Percentiles rank a stretch among this genome's conserved stretches.
These are phyloP conservation scores for Drosophila algonquin DNA, from an alignment of 2,888 invertebrate species.

Conservation along the genomic window DNA sequence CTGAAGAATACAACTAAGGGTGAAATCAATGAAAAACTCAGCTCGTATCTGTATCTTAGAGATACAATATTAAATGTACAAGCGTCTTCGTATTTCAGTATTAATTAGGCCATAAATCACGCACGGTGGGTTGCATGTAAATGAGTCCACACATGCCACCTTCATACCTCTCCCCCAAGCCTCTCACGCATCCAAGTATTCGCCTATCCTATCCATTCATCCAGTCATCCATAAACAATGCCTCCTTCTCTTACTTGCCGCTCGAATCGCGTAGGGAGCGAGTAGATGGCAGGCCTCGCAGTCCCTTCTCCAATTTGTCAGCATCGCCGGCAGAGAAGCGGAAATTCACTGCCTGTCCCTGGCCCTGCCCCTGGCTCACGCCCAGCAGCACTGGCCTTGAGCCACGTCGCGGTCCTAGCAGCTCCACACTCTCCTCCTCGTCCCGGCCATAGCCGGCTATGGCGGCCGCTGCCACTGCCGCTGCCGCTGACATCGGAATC, in stretches of 20 bases:
- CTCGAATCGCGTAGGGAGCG: conserved; percentile 86
- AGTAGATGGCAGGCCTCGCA: conserved; percentile 86
- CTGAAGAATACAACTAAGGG: not conserved
- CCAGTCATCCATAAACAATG: not conserved
- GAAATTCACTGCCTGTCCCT: conserved; percentile 83
- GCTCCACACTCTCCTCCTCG: conserved; percentile 70
- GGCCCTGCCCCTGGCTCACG: conserved; percentile 44
- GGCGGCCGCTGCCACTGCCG: conserved; percentile 18
- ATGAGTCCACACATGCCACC: conserved; percentile 23
- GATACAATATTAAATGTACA: conserved; percentile 72
- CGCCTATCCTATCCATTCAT: not conserved
- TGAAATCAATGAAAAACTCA: conserved; percentile 39
- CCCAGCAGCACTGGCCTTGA: conserved; percentile 58
- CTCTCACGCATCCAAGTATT: not conserved
- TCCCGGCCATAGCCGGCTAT: conserved; percentile 43
- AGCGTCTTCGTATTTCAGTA: conserved; percentile 78
- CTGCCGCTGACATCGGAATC: conserved; percentile 27
- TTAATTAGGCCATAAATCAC: conserved; percentile 77
- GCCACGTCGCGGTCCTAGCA: conserved; percentile 56
- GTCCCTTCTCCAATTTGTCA: conserved; percentile 86
- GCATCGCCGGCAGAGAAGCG: conserved; percentile 89
- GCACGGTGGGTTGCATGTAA: conserved; percentile 52
- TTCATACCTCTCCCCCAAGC: not conserved
- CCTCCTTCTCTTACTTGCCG: conserved; percentile 48
- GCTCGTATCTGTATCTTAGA: conserved; percentile 57